These are phyloP conservation scores for Cromileptes altivelis DNA, from an alignment of 2,113 vertebrate genomes.

Conservation along the genomic window DNA sequence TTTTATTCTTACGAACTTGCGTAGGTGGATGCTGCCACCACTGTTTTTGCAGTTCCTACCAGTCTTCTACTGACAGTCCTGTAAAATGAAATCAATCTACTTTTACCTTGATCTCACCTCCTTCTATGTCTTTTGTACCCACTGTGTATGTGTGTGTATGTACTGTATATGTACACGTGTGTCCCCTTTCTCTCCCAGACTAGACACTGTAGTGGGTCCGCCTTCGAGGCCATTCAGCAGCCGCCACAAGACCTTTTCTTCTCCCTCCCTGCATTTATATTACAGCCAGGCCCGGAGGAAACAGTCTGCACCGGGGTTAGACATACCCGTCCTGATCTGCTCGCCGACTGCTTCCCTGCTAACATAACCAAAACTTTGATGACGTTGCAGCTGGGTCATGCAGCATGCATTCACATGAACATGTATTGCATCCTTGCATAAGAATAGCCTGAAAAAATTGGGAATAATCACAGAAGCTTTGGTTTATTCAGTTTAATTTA, in stretches of 20 bases:
- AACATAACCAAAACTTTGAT: constrained; percentile 21
- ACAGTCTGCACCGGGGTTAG: constrained; percentile 80
- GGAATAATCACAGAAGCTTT: background rate
- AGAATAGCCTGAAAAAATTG: background rate
- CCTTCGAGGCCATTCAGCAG: constrained; percentile 77
- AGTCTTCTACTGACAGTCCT: background rate
- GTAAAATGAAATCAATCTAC: background rate
- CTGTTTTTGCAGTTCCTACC: background rate
- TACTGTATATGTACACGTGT: constrained; percentile 44
- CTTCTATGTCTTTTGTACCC: background rate
- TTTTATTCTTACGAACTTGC: background rate
- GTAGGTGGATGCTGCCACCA: background rate
- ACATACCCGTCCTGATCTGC: constrained; percentile 31
- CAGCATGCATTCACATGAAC: background rate
- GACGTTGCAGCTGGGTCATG: constrained; percentile 38
- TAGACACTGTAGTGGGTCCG: constrained; percentile 86
- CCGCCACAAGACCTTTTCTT: constrained; percentile 84
- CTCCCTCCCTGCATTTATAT: constrained; percentile 85
- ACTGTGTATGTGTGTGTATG: background rate
- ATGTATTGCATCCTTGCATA: too few species aligned
- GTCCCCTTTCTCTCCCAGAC: constrained; percentile 78
- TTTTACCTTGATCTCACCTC: background rate
- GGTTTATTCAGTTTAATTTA: background rate
- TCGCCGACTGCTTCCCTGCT: constrained; percentile 16
- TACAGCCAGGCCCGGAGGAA: constrained; percentile 84